Conservation (phyloP, 2,113 vertebrate genomes). For the Rhizomys pruinosus region DNA sequence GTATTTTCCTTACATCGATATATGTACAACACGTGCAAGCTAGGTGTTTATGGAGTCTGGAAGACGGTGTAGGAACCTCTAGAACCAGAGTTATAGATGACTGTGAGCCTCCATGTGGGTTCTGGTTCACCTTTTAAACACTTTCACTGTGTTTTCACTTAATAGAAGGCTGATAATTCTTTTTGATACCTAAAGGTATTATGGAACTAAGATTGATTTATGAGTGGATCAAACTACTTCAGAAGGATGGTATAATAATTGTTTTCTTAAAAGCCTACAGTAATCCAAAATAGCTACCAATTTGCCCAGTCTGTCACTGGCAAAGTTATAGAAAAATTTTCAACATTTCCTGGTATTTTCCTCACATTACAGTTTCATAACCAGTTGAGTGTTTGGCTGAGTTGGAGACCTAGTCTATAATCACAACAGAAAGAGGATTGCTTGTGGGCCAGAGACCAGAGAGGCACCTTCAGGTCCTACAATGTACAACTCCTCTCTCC, state of each 20-base stretch:
- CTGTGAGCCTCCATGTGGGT: too few species aligned
- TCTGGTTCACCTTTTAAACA: background rate
- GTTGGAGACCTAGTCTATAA: background rate
- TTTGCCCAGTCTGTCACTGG: background rate
- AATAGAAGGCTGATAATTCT: background rate
- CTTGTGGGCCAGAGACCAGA: background rate
- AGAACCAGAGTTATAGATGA: too few species aligned
- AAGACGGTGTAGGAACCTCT: too few species aligned
- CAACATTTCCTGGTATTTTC: background rate
- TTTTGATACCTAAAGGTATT: background rate
- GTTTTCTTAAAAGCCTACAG: background rate
- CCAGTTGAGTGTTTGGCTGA: background rate
- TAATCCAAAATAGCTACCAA: background rate
- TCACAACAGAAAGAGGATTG: background rate
- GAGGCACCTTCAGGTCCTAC: background rate
- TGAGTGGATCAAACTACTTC: background rate
- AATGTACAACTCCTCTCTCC: background rate
- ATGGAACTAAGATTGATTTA: background rate
- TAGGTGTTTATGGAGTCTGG: too few species aligned
- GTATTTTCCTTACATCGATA: too few species aligned
- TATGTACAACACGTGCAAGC: too few species aligned
- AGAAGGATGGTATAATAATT: background rate
- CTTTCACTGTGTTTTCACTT: background rate
- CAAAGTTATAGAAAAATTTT: background rate
- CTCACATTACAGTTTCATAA: background rate